Evolutionary conservation across 2,888 invertebrate species (phyloP).

Genomic region (Rugalucina vietnamica): DNA sequence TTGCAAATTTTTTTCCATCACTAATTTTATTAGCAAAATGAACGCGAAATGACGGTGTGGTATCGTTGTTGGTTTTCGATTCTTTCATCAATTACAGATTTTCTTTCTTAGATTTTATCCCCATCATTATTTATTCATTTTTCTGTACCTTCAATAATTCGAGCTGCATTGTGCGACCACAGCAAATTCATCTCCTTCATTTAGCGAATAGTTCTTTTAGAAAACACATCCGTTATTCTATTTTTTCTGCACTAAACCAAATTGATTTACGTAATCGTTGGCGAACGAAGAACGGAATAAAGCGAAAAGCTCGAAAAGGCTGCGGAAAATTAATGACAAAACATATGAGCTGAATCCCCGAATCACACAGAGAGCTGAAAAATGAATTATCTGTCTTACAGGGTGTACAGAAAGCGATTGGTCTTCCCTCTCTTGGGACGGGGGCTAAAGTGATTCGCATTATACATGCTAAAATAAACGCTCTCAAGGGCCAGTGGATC

Average conservation of each 20-base stretch:
- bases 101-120: background rate
- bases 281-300: constrained; percentile 50
- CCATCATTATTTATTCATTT: background rate
- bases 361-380: constrained; percentile 41
- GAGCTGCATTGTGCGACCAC: background rate
- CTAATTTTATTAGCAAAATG: background rate
- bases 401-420: constrained; percentile 48
- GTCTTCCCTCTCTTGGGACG: constrained; percentile 25
- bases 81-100: background rate
- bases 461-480: constrained; percentile 51
- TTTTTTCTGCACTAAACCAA: constrained; percentile 41
- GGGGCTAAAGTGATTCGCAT: constrained; percentile 25
- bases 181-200: background rate
- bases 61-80: background rate
- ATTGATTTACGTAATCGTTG: constrained; percentile 58
- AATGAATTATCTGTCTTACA: constrained; percentile 51
- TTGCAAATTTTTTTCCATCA: too few relatives aligned
- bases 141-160: background rate
- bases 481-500: constrained; percentile 35
- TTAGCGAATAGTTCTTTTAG: constrained; percentile 2
- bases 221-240: constrained; percentile 15
- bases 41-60: background rate
- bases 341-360: constrained; percentile 29
- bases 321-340: constrained; percentile 50
- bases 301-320: constrained; percentile 59